Evolutionary conservation across 1,140 invertebrate genomes (phyloP).

Genomic region (Lepidotrigona ventralis): DNA sequence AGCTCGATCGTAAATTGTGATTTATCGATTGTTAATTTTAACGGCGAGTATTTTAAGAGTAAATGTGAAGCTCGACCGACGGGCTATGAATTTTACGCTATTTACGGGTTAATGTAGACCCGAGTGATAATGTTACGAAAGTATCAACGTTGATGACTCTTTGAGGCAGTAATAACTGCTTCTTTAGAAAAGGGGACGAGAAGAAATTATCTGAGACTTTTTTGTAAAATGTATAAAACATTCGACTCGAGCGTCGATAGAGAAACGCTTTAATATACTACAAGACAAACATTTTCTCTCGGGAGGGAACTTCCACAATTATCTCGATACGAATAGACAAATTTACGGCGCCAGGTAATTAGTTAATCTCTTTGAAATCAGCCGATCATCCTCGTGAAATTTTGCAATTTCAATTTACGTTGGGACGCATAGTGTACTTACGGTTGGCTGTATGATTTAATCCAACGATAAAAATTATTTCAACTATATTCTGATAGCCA

Average conservation of each 20-base stretch:
- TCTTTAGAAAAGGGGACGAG: neutral
- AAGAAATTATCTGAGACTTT: neutral
- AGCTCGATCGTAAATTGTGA: neutral
- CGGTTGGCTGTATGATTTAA: neutral
- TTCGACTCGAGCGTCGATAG: no score
- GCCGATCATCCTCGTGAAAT: neutral
- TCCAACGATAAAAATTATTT: neutral
- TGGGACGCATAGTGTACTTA: neutral
- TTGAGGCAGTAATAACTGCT: neutral
- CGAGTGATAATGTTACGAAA: neutral
- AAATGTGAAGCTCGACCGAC: neutral
- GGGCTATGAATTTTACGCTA: neutral
- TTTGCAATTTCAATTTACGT: slow-evolving; percentile 1
- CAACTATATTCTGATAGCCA: neutral
- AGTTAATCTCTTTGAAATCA: neutral
- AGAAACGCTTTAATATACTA: neutral
- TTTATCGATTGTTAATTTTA: neutral
- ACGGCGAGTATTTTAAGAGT: neutral
- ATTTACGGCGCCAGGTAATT: neutral
- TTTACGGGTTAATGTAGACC: neutral
- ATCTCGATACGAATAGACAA: neutral
- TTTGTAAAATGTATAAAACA: no score
- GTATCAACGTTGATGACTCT: neutral
- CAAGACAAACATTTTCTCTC: neutral
- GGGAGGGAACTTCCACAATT: neutral